These are phyloP conservation scores for Cepphus grylle DNA, from an alignment of 2,113 vertebrate genomes.

Conservation along the genomic window DNA sequence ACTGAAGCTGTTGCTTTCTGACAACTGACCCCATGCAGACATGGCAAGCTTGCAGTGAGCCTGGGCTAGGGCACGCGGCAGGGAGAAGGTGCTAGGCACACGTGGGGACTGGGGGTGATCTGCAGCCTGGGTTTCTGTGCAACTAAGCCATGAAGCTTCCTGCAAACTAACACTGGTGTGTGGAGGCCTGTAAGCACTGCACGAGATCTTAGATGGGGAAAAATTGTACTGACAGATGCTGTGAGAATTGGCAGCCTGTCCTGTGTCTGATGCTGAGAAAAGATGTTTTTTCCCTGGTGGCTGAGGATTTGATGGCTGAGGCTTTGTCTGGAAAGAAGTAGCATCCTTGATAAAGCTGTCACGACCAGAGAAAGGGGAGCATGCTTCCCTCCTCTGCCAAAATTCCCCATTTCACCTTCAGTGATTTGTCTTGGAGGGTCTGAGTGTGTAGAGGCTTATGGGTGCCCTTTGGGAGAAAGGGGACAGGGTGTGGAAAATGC, in stretches of 20 bases:
- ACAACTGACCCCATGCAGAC: not conserved
- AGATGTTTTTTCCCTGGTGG: not conserved
- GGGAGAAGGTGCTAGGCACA: not conserved
- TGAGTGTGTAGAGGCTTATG: not conserved
- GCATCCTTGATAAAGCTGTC: not conserved
- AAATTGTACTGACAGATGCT: not conserved
- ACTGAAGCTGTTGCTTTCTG: not conserved
- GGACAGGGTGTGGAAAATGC: not conserved
- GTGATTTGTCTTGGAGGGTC: not conserved
- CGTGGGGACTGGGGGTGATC: not conserved
- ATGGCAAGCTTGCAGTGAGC: not conserved
- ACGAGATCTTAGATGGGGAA: not conserved
- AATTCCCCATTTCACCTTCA: not conserved
- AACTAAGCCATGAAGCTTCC: not conserved
- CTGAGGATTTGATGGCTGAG: not conserved
- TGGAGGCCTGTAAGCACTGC: not conserved
- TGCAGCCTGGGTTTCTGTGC: not conserved
- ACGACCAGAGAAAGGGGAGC: not conserved
- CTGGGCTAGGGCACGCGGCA: not conserved
- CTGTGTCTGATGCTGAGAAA: not conserved
- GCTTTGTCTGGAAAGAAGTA: not conserved
- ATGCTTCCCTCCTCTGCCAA: not conserved
- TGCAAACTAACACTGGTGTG: not conserved
- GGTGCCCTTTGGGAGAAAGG: not conserved
- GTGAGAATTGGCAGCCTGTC: not conserved